Evolutionary conservation across 2,113 vertebrate species (phyloP).

Genomic region (Cryptomyrus ogoouensis): DNA sequence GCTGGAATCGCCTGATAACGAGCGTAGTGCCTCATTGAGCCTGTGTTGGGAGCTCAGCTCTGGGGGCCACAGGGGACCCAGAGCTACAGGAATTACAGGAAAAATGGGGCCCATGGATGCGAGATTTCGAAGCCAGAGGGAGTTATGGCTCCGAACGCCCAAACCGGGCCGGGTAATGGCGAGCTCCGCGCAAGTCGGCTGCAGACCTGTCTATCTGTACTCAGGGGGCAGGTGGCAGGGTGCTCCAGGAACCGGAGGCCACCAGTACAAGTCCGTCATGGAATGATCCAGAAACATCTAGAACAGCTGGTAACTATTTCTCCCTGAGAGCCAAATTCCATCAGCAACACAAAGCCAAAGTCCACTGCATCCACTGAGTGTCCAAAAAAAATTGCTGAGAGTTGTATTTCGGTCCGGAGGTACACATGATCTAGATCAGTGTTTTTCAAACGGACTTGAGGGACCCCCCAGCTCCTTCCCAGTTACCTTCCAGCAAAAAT

Average conservation of each 20-base stretch:
- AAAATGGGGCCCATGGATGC: background rate
- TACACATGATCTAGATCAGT: too few species aligned
- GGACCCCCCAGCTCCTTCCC: too few species aligned
- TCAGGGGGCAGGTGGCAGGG: background rate
- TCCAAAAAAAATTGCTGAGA: too few species aligned
- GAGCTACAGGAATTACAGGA: background rate
- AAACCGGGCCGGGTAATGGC: background rate
- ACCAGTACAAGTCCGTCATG: background rate
- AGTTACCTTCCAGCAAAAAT: background rate
- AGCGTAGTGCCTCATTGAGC: conserved; percentile 32
- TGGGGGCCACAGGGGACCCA: background rate
- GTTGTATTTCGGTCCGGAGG: too few species aligned
- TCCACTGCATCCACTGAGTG: too few species aligned
- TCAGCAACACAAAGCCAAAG: too few species aligned
- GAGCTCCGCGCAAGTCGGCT: background rate
- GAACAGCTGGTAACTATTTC: background rate
- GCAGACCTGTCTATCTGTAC: background rate
- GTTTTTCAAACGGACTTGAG: too few species aligned
- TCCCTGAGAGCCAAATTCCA: background rate
- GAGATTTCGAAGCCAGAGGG: background rate
- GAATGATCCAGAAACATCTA: background rate
- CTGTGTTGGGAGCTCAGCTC: conserved; percentile 39
- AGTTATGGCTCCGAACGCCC: background rate
- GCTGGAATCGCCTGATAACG: conserved; percentile 38
- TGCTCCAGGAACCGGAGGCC: background rate